phyloP scores from a whole-genome alignment of 2,113 vertebrate genomes.

The Meles meles region DNA sequence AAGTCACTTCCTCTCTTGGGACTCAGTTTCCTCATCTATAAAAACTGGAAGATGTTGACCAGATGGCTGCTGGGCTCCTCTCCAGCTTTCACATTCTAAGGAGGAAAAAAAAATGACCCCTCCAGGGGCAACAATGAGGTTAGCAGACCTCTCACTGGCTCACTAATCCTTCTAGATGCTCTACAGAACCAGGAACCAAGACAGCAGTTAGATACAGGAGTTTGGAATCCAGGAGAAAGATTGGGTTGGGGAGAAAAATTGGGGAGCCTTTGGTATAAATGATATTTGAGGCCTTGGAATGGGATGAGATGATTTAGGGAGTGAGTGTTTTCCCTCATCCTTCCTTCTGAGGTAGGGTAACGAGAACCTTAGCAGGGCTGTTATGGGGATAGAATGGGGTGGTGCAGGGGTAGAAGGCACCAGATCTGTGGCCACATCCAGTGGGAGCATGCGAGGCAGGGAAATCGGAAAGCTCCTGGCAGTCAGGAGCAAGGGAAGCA shows the following conservation, averaged over 20 bases:
- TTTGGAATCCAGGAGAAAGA: not conserved
- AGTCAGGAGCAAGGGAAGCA: not conserved
- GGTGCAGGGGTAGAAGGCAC: not conserved
- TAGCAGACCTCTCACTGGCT: not conserved
- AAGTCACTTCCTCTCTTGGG: slow-evolving; percentile 37
- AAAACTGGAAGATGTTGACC: slow-evolving; percentile 4
- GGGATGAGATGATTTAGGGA: no score
- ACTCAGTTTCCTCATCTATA: slow-evolving; percentile 35
- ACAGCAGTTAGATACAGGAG: not conserved
- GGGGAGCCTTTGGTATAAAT: not conserved
- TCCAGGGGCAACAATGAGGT: not conserved
- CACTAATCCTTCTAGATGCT: not conserved
- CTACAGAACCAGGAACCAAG: not conserved
- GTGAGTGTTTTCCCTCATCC: not conserved
- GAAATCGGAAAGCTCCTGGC: not conserved
- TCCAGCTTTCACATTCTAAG: not conserved
- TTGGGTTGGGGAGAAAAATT: not conserved
- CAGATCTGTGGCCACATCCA: not conserved
- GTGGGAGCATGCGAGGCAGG: not conserved
- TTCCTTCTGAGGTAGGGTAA: not conserved
- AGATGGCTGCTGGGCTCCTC: slow-evolving; percentile 26
- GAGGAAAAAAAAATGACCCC: not conserved
- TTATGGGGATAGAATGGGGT: not conserved
- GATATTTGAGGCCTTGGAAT: not conserved
- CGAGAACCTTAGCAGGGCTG: not conserved